Percentiles rank a stretch among this genome's conserved stretches.
phyloP scores from a whole-genome alignment of 2,888 invertebrate genomes.

The Cantharis nigra region DNA sequence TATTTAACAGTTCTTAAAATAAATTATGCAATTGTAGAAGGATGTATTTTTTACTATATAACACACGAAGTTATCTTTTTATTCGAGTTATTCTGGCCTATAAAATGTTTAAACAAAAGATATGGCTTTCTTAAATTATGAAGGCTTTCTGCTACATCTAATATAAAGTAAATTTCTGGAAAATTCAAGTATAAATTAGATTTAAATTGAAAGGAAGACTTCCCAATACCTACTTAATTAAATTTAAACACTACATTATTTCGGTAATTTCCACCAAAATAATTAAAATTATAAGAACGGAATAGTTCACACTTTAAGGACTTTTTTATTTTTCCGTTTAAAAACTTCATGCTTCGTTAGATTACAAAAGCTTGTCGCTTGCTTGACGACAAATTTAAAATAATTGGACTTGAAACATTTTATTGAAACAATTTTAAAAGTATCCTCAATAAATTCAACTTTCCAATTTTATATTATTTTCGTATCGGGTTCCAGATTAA shows the following conservation, averaged over 20 bases:
- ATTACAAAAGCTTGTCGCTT: background rate
- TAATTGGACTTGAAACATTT: background rate
- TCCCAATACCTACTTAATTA: background rate
- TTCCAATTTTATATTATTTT: background rate
- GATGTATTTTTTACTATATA: no score
- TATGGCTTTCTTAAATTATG: background rate
- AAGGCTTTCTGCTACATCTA: background rate
- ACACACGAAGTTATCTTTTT: background rate
- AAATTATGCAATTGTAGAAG: background rate
- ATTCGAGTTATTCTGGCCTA: background rate
- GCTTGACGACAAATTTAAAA: background rate
- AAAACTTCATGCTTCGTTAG: background rate
- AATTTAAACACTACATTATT: background rate
- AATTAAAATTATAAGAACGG: background rate
- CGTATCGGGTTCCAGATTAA: background rate
- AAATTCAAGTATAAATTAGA: background rate
- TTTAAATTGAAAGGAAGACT: background rate
- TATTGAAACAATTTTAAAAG: background rate
- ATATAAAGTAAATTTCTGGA: background rate
- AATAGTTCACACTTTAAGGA: background rate
- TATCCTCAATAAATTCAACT: background rate
- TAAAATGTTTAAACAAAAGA: background rate
- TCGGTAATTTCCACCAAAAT: background rate
- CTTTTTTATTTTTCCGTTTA: background rate
- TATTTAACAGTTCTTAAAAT: background rate